Conservation (phyloP, 2,888 invertebrate species). For the Clitarchus hookeri region DNA sequence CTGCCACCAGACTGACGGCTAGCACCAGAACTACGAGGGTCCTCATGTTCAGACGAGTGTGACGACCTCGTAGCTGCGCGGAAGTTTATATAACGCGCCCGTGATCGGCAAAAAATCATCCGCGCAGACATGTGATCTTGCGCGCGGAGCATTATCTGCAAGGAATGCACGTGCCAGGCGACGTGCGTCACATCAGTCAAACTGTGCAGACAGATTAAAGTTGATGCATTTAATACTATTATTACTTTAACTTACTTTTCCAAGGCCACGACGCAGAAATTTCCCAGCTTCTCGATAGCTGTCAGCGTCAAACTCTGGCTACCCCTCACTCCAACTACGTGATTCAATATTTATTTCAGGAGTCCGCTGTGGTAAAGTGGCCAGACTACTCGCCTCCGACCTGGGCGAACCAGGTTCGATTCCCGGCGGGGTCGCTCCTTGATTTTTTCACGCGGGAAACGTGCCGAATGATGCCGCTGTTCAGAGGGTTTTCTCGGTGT, state of each 20-base stretch:
- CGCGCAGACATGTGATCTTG: neutral
- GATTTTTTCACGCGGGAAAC: too few species aligned
- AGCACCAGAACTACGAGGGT: neutral
- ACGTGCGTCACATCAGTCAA: neutral
- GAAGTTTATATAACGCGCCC: neutral
- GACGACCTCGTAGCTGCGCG: neutral
- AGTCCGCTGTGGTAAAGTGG: too few species aligned
- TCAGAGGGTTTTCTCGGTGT: too few species aligned
- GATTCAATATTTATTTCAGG: too few species aligned
- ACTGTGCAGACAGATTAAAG: neutral
- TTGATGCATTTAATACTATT: neutral
- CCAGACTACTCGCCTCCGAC: too few species aligned
- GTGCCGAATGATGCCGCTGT: too few species aligned
- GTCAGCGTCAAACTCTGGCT: too few species aligned
- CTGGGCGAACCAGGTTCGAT: too few species aligned
- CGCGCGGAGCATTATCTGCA: neutral
- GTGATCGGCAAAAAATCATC: neutral
- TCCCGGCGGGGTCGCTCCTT: too few species aligned
- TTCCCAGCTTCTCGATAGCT: too few species aligned
- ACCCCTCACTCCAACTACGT: too few species aligned
- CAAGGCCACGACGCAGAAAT: too few species aligned
- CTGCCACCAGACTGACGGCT: neutral
- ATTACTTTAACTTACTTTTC: neutral
- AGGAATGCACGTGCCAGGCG: neutral
- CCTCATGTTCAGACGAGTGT: neutral